A percentile compares a stretch with the other conserved stretches of the same genome.
phyloP scores from a whole-genome alignment of 2,797 vertebrate species.

The Sebastes taczanowskii region DNA sequence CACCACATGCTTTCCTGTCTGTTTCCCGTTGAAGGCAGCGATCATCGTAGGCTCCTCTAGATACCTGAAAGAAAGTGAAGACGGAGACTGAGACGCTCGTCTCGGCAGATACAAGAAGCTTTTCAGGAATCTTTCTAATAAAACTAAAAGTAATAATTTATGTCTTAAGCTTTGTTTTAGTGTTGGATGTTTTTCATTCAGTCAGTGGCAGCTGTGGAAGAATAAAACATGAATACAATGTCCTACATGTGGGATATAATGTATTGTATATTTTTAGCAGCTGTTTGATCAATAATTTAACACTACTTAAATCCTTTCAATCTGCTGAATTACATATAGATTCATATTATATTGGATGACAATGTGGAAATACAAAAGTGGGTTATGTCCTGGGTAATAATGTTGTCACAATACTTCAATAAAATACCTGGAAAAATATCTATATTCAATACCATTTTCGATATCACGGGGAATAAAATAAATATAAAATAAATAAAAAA shows the following conservation, averaged over 20 bases:
- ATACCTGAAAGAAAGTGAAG: slow-evolving; percentile 79
- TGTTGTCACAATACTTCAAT: no score
- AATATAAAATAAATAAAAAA: no score
- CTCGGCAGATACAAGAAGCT: neutral
- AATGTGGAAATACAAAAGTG: no score
- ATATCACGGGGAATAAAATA: no score
- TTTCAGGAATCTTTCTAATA: neutral
- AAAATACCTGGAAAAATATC: no score
- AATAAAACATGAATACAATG: no score
- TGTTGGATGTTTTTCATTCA: neutral
- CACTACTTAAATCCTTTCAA: no score
- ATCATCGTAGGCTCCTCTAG: slow-evolving; percentile 95
- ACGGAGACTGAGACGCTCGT: neutral
- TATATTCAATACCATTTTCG: no score
- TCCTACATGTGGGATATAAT: neutral
- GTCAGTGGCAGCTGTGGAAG: no score
- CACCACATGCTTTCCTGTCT: slow-evolving; percentile 92
- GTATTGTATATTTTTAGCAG: neutral
- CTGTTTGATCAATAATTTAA: slow-evolving; percentile 12
- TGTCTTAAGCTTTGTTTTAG: neutral
- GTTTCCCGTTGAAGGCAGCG: slow-evolving; percentile 92
- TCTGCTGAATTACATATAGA: no score
- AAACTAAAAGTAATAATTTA: neutral
- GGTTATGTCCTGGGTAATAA: no score
- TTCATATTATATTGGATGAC: no score